Conservation (phyloP, 1,140 invertebrate species). For the Lepeophtheirus salmonis region DNA sequence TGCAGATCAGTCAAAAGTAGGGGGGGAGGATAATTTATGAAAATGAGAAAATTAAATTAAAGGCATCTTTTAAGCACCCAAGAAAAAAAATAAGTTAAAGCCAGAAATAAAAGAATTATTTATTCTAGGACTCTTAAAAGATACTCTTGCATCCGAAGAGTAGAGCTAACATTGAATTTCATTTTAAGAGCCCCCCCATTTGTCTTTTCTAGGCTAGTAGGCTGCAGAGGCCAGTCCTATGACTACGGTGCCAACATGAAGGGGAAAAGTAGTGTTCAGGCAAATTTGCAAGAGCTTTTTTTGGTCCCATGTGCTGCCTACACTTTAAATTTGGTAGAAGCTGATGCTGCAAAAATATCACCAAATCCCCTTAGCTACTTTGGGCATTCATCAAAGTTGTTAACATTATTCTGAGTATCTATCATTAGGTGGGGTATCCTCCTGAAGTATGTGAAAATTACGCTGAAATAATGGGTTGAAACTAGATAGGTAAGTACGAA, state of each 20-base stretch:
- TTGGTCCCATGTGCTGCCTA: slow-evolving; percentile 18
- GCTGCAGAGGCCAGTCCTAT: background rate
- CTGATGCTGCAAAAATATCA: slow-evolving; percentile 17
- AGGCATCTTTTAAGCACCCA: no score
- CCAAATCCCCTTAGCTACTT: slow-evolving; percentile 14
- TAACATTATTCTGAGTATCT: slow-evolving; percentile 22
- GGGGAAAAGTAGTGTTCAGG: slow-evolving; percentile 13
- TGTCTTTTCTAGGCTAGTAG: background rate
- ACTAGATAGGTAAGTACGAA: slow-evolving; percentile 23
- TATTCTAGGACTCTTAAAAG: no score
- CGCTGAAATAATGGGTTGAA: slow-evolving; percentile 22
- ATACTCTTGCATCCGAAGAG: no score
- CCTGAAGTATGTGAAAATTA: slow-evolving; percentile 20
- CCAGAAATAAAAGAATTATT: no score
- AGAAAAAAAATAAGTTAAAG: no score
- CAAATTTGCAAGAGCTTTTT: slow-evolving; percentile 15
- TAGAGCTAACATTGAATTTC: no score
- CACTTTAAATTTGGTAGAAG: slow-evolving; percentile 10
- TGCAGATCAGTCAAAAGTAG: background rate
- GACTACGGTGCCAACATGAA: background rate
- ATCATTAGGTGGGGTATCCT: slow-evolving; percentile 22
- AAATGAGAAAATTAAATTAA: no score
- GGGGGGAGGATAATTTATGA: no score
- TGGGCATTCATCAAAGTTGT: slow-evolving; percentile 19
- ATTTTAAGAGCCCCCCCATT: no score